A percentile compares a stretch with the other conserved stretches of the same genome.
Evolutionary conservation across 2,113 vertebrate species (phyloP).

Genomic region (Thryonomys swinderianus): DNA sequence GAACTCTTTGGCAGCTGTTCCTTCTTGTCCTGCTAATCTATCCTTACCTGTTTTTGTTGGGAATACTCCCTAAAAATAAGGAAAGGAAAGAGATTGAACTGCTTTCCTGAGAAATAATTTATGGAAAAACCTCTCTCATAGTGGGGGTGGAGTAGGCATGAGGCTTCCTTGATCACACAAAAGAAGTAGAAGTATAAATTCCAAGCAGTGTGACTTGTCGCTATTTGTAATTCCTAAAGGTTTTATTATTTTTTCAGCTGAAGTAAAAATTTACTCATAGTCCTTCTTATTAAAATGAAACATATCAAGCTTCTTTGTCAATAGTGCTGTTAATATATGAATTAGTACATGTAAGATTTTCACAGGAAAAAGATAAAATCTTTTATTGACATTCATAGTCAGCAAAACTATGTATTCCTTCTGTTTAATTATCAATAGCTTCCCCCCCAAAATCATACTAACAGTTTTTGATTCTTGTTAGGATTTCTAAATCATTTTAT

Average conservation of each 20-base stretch:
- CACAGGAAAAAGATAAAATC: neutral
- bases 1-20: neutral
- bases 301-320: neutral
- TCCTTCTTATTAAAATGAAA: conserved; percentile 18
- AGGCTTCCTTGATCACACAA: neutral
- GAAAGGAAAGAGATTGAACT: neutral
- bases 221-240: neutral
- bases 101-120: neutral
- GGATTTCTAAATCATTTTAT: conserved; percentile 51
- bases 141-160: neutral
- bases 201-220: neutral
- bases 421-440: neutral
- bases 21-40: neutral
- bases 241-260: conserved; percentile 6
- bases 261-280: conserved; percentile 39
- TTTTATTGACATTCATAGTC: neutral
- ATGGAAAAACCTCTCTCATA: neutral
- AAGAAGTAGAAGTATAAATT: neutral
- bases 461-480: neutral
- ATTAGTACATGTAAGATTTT: neutral
- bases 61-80: neutral
- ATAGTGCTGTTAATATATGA: neutral
- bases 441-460: neutral
- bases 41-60: neutral
- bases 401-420: neutral